Base-by-base conservation (phyloP, 2,113 vertebrate genomes). In the Dermatemys mawii region DNA sequence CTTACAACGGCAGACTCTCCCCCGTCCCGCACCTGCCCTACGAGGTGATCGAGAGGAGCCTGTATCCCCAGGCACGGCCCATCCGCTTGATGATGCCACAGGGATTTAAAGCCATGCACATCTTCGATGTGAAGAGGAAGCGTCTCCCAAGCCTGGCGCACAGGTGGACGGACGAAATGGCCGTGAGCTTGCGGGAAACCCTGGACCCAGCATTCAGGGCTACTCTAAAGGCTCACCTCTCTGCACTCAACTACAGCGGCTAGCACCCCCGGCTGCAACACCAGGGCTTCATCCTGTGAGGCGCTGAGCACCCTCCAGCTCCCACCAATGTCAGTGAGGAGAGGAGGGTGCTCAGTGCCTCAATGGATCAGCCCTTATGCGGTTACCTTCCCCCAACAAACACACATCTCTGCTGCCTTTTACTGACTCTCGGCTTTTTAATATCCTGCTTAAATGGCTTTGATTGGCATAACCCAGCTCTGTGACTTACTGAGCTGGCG, bases 11-110 rank as follows among this genome's bases (percentile, higher is more conserved):
- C 13, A 14, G 19, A 70, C 38, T 96, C 44, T 38, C 26, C 12
- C 49, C 84, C 1, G n/a, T 97, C 80, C 97, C 97, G 2, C 81
- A 4, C 24, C 93, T 98, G 63, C 96, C 98, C 46, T 90, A 95
- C 0, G 54, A 97, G 7, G 83, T 95, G 44, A 73, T 98, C 2
- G 2, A 90, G 49, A 83, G 5, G 0, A 81, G 41, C 35, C 83
- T 98, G 32, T 90, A 85, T 41, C 97, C 97, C 1, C 4, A 8
- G 0, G 1, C 4, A 1, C 9, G 6, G 54, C 38, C 48, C 1
- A 13, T 35, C 17, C 93, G 98, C 55, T 29, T 97, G 67, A 87
- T 83, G 78, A 93, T 89, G 38, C 97, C 97, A 6, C 35, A 95
- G 54, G 96, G 86, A 6, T 86, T 97, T 32, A n/a, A 7, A 50